phyloP scores from a whole-genome alignment of 2,888 invertebrate species.

The Drosophila macrospina region DNA sequence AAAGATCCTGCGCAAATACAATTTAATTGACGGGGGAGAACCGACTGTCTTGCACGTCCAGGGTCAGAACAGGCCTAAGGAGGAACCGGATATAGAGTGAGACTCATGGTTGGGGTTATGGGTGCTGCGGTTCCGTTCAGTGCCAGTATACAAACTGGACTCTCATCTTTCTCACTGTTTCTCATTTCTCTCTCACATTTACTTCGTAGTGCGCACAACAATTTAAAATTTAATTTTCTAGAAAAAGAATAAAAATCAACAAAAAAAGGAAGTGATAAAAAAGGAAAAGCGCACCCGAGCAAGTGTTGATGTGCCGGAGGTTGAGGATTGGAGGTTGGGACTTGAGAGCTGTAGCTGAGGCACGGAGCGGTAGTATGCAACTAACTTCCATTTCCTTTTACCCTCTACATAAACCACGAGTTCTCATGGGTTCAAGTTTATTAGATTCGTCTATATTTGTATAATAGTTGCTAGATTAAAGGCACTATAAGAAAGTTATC shows the following conservation, averaged over 20 bases:
- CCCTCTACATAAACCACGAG: background rate
- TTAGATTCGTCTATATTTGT: no score
- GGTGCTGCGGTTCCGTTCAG: constrained; percentile 22
- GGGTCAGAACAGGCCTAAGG: constrained; percentile 11
- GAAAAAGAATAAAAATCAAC: constrained; percentile 72
- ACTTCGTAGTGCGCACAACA: constrained; percentile 49
- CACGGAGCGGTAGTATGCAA: background rate
- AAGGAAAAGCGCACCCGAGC: constrained; percentile 32
- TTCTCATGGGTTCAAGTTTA: background rate
- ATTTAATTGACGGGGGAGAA: constrained; percentile 69
- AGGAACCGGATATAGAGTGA: constrained; percentile 45
- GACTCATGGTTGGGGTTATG: constrained; percentile 3
- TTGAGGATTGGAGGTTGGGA: background rate
- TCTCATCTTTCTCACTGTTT: constrained; percentile 4
- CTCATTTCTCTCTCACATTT: background rate
- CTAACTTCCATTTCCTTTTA: background rate
- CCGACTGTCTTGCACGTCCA: constrained; percentile 31
- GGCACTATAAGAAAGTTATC: no score
- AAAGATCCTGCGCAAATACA: constrained; percentile 71
- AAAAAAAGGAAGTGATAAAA: constrained; percentile 51
- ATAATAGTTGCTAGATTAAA: no score
- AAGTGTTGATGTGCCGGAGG: constrained; percentile 9
- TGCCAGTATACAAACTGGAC: constrained; percentile 33
- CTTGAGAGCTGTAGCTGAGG: background rate
- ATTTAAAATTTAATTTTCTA: constrained; percentile 77